Evolutionary conservation across 2,888 invertebrate species (phyloP), one percentile per base, ranked within the genome.

Genomic region (Lampropteryx suffumata): DNA sequence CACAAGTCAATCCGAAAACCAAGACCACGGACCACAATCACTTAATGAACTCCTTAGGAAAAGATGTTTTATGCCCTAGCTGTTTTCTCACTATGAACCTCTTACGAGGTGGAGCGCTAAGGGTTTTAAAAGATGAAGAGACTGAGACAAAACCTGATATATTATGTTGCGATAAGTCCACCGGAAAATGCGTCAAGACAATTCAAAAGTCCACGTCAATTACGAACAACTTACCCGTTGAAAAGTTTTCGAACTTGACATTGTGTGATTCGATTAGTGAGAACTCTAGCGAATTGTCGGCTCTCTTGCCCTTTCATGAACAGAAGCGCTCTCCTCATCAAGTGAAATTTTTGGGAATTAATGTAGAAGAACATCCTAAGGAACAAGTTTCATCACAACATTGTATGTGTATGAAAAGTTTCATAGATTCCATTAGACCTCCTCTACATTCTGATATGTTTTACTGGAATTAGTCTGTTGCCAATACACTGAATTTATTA

Each of bases 391-490:
- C 24, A 11, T 21, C 2, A 0, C 9, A 12, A n/a, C 57, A 64
- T 12, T 76, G 79, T 49, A 36, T 73, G 49, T 78, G 80, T 46
- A 57, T 82, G 49, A 71, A 82, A 45, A 72, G 71, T 36, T 82
- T 77, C 40, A 67, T 86, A 10, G 67, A 82, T 41, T 64, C 79
- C n/a, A 80, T 86, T 35, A 75, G 81, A 50, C 82, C 84, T 17
- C 76, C 79, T 8, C 10, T 68, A 27, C 17, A 3, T 17, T 13
- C 29, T 3, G 8, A 44, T 29, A 9, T 29, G 2, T 27, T 48
- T 37, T 36, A 30, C 11, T 24, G 21, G 30, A 48, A 30, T 8
- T 12, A 30, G 24, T 49, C 30, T 32, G 27, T 21, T 28, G 36
- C 42, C 42, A 42, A 42, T 42, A 47, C 29, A 34, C 29, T 41